phyloP scores from a whole-genome alignment of 2,888 invertebrate species.

The Tipula vernalis region DNA sequence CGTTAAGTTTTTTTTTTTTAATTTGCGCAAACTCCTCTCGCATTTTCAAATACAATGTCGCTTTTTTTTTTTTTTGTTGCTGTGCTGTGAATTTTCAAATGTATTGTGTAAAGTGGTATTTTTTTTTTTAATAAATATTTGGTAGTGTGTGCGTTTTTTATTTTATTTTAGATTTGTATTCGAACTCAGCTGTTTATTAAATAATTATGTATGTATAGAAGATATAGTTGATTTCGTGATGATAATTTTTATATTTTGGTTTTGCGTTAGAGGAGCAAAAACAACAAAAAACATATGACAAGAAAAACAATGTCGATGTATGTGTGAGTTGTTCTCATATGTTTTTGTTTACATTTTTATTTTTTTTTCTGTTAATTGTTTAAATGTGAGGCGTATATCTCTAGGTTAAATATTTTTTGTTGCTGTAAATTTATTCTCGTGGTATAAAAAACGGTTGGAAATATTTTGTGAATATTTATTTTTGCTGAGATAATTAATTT shows the following conservation, averaged over 20 bases:
- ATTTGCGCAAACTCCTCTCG: conserved; percentile 8
- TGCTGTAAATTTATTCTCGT: neutral
- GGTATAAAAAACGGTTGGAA: neutral
- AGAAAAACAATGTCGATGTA: neutral
- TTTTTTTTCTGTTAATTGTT: neutral
- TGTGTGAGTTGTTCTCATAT: neutral
- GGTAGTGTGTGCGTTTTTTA: neutral
- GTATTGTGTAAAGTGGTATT: neutral
- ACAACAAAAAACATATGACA: neutral
- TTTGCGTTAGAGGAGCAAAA: neutral
- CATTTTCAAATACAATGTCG: neutral
- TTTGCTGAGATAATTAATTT: neutral
- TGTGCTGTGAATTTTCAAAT: neutral
- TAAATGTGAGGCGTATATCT: neutral
- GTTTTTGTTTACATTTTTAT: conserved; percentile 8
- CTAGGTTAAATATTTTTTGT: neutral
- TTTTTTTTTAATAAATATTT: neutral
- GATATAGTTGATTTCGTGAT: neutral
- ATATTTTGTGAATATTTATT: neutral
- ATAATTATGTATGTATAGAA: neutral
- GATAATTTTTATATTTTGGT: neutral
- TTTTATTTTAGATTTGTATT: neutral
- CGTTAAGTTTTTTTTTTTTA: neutral
- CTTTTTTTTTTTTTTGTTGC: neutral
- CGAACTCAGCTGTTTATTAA: conserved; percentile 4